Evolutionary conservation across 2,113 vertebrate species (phyloP), one percentile per base, ranked within the genome.

Genomic region (Chaetorhynchus papuensis): DNA sequence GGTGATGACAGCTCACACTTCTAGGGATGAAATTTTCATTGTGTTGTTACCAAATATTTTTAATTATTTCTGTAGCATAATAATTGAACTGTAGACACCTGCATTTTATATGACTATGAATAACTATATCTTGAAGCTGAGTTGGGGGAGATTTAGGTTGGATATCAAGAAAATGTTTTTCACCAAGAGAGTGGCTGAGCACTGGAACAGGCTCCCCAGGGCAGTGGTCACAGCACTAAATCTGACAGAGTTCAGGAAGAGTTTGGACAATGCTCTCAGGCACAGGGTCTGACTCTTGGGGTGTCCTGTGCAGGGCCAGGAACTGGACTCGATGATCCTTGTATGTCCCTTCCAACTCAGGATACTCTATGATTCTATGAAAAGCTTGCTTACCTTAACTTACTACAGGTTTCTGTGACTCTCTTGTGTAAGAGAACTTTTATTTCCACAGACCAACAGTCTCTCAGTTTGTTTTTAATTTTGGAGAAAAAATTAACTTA

Each of bases 401-500:
- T 69, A 30, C 9, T 57, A 49, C 22, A 10, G 44, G 13, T 92
- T 94, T 90, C 80, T 5, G 11, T n/a, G 10, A 63, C n/a, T 54
- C 11, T 88, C 37, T 59, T 89, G 23, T 70, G 37, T 61, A 90
- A 77, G 37, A 95, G 37, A 31, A 30, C 20, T 77, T 90, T 81
- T 83, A 5, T 96, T 94, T 71, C 41, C 65, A 56, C 33, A 90
- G 72, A 83, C 66, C 39, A 92, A 54, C 49, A 59, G 56, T 50
- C 39, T 90, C 63, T 87, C 60, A 5, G 33, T 14, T 86, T 52
- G 63, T 42, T 96, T 93, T 95, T 87, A 47, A 91, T 87, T 91
- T 83, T 4, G 30, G 53, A 75, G 39, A 91, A 94, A 94, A 35
- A 89, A 96, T 66, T 83, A 89, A 87, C 72, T 70, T 87, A 75